These are phyloP conservation scores for Rhagium mordax DNA, from an alignment of 2,888 invertebrate species.

Conservation along the genomic window DNA sequence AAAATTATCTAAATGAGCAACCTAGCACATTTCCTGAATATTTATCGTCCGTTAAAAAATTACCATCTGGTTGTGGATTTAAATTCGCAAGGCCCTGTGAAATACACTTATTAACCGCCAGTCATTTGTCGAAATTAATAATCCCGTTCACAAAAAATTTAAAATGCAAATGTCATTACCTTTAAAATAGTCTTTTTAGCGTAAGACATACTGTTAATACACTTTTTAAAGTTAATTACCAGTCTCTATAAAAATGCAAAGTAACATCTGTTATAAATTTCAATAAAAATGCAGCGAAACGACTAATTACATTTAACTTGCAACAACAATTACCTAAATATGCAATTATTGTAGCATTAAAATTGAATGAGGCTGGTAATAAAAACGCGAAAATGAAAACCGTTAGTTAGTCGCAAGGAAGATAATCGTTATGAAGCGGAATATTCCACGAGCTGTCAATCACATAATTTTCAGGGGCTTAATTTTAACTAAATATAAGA, in stretches of 20 bases:
- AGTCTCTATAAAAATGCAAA: conserved; percentile 32
- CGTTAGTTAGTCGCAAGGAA: conserved; percentile 35
- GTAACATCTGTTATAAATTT: conserved; percentile 23
- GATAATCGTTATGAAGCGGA: conserved; percentile 39
- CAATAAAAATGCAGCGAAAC: conserved; percentile 19
- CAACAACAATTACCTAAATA: conserved; percentile 25
- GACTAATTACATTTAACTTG: conserved; percentile 23
- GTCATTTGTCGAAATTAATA: too few species aligned
- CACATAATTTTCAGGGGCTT: not conserved
- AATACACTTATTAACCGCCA: not conserved
- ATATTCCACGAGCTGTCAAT: not conserved
- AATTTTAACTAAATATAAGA: too few species aligned
- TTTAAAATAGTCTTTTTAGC: conserved; percentile 1
- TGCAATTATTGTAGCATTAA: conserved; percentile 22
- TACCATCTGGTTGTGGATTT: too few species aligned
- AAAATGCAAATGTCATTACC: conserved; percentile 14
- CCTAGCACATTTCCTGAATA: too few species aligned
- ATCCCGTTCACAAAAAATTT: not conserved
- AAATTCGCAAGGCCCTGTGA: too few species aligned
- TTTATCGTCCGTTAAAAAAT: too few species aligned
- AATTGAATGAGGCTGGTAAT: conserved; percentile 14
- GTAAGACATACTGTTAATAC: not conserved
- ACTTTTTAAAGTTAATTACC: conserved; percentile 10
- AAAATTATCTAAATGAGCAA: too few species aligned
- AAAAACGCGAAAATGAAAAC: conserved; percentile 28